Evolutionary conservation across 2,888 invertebrate species (phyloP), one percentile per base, ranked within the genome.

Genomic region (Eurois occulta): DNA sequence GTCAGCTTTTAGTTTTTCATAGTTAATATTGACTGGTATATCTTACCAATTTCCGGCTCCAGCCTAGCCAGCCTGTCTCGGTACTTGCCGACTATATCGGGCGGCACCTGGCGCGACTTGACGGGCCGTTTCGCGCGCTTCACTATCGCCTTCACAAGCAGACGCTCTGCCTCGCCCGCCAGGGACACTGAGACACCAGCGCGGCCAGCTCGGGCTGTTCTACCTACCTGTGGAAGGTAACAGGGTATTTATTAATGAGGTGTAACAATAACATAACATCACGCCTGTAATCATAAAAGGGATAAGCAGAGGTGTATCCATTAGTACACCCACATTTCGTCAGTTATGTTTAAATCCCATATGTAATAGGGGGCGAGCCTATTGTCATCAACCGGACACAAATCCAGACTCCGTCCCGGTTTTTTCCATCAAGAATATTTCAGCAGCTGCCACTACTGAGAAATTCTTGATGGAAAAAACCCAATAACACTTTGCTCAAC

Each of bases 161-260:
- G 97, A 3, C 99, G 97, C 95, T 99, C 99, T 78, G 97, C 97
- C 94, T 99, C 99, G 0, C 99, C 99, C 70, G 99, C 99, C 72
- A 99, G 96, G 0, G 99, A 99, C 11, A 99, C 99, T 0, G 99
- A 99, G 78, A 99, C 98, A 41, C 99, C 99, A 24, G 98, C 98
- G 73, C 98, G 97, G 0, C 99, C 99, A 16, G 99, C 99, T 91
- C 99, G 97, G 0, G 99, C 99, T 2, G 99, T 99, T 90, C 99
- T 97, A 58, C 99, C 99, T 16, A 99, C 99, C 94, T 97, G 87
- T 0, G 0, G 3, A 11, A 0, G 21, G 18, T 32, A 32, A 18
- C 28, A 60, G 28, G 16, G 38, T 38, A 10, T 28, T 0, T 13
- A 2, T 8, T 58, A 2, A 60, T 60, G 58, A 32, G 28, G 18